A percentile compares a stretch with the other conserved stretches of the same genome.
Evolutionary conservation across 2,888 invertebrate species (phyloP).

Genomic region (Sclerodermus sp.): DNA sequence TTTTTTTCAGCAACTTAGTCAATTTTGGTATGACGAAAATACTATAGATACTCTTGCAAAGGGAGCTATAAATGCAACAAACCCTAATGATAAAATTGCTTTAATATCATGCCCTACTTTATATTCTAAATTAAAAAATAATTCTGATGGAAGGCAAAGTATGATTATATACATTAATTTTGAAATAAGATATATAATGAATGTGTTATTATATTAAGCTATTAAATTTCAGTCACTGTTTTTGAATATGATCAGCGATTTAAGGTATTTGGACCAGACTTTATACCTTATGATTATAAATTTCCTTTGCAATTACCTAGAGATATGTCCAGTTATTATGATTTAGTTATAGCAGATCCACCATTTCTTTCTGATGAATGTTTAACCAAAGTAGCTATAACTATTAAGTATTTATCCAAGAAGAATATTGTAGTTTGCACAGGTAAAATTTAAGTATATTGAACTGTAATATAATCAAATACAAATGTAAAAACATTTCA

Average conservation of each 20-base stretch:
- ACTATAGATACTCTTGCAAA: constrained; percentile 75
- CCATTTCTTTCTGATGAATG: constrained; percentile 95
- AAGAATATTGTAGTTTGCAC: constrained; percentile 85
- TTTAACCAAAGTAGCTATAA: constrained; percentile 77
- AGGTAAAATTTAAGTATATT: constrained; percentile 61
- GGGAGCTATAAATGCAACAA: constrained; percentile 65
- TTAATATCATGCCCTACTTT: constrained; percentile 88
- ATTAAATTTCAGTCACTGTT: constrained; percentile 65
- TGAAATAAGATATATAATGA: constrained; percentile 6
- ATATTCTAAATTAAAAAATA: constrained; percentile 68
- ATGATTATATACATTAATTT: constrained; percentile 16
- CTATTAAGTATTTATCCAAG: constrained; percentile 74
- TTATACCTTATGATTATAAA: constrained; percentile 87
- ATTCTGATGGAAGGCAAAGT: constrained; percentile 60
- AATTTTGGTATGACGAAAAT: constrained; percentile 92
- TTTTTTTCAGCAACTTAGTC: constrained; percentile 84
- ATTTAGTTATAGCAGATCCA: constrained; percentile 90
- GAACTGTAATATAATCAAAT: neutral
- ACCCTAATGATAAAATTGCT: constrained; percentile 69
- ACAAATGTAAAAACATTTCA: constrained; percentile 7
- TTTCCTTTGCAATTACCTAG: constrained; percentile 69
- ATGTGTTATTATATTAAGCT: constrained; percentile 11
- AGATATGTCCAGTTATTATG: constrained; percentile 66
- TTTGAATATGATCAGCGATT: constrained; percentile 89
- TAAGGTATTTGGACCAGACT: constrained; percentile 75